Conservation (phyloP, 2,888 invertebrate species). For the Autographa pulchrina region DNA sequence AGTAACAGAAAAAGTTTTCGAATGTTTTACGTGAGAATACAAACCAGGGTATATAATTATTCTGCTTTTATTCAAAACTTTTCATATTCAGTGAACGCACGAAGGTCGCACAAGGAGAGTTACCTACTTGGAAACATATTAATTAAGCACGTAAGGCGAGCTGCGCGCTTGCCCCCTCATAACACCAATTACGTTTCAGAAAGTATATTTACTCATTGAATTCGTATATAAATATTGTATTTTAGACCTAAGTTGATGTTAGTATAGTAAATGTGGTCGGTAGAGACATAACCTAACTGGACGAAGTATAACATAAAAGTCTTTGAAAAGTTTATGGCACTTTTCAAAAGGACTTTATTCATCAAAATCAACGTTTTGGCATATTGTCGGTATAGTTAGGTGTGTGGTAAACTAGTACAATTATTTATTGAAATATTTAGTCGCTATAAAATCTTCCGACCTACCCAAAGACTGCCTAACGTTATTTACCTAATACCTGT, state of each 20-base stretch:
- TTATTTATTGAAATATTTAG: slow-evolving; percentile 76
- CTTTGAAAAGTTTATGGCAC: slow-evolving; percentile 50
- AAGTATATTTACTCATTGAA: slow-evolving; percentile 68
- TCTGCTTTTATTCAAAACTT: slow-evolving; percentile 60
- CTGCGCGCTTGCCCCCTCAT: slow-evolving; percentile 72
- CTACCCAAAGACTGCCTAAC: slow-evolving; percentile 90
- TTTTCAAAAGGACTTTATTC: slow-evolving; percentile 31
- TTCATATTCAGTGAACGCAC: slow-evolving; percentile 44
- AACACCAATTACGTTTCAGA: slow-evolving; percentile 78
- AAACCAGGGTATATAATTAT: slow-evolving; percentile 78
- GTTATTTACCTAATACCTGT: slow-evolving; percentile 83
- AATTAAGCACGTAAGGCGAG: slow-evolving; percentile 61
- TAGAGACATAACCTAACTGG: slow-evolving; percentile 73
- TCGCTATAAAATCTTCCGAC: slow-evolving; percentile 88
- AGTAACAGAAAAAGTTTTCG: slow-evolving; percentile 69
- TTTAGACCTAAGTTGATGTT: slow-evolving; percentile 81
- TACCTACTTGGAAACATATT: slow-evolving; percentile 54
- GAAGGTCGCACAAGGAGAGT: slow-evolving; percentile 64
- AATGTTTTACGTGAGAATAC: slow-evolving; percentile 75
- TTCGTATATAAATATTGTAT: slow-evolving; percentile 65
- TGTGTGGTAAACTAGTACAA: slow-evolving; percentile 76
- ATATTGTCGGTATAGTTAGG: slow-evolving; percentile 75
- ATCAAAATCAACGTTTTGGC: slow-evolving; percentile 64
- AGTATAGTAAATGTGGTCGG: slow-evolving; percentile 85
- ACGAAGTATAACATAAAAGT: slow-evolving; percentile 48